These are phyloP conservation scores for Novumbra hubbsi DNA, from an alignment of 2,797 vertebrate genomes.

Conservation along the genomic window DNA sequence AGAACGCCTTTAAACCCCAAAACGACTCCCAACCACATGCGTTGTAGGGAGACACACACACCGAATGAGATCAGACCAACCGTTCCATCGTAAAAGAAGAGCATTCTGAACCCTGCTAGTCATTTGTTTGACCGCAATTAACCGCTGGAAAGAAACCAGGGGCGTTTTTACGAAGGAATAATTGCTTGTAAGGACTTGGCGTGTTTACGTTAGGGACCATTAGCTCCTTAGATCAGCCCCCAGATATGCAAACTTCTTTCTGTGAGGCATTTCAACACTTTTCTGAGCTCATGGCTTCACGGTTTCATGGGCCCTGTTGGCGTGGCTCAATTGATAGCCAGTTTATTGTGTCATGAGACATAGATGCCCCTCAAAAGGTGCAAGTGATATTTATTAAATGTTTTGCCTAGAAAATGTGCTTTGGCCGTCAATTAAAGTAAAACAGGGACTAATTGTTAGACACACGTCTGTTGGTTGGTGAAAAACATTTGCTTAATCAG, in stretches of 20 bases:
- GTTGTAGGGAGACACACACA: too few species aligned
- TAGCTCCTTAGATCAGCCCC: slow-evolving; percentile 76
- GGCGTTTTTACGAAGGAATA: slow-evolving; percentile 79
- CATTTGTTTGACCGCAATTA: slow-evolving; percentile 79
- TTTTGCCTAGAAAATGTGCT: neutral
- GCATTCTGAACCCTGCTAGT: slow-evolving; percentile 72
- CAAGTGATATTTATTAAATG: slow-evolving; percentile 30
- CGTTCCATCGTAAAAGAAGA: slow-evolving; percentile 47
- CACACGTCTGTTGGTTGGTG: neutral
- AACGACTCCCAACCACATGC: slow-evolving; percentile 46
- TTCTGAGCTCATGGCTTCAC: slow-evolving; percentile 45
- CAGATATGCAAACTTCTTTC: slow-evolving; percentile 77
- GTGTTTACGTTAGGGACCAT: slow-evolving; percentile 79
- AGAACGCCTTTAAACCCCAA: neutral
- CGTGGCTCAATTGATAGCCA: slow-evolving; percentile 48
- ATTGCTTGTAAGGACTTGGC: slow-evolving; percentile 77
- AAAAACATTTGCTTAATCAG: neutral
- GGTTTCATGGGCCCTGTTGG: slow-evolving; percentile 53
- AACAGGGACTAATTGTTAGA: neutral
- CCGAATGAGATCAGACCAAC: neutral
- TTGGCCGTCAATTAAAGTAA: neutral
- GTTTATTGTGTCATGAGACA: slow-evolving; percentile 24
- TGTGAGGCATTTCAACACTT: slow-evolving; percentile 74
- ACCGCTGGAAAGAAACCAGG: slow-evolving; percentile 71
- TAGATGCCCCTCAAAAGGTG: neutral